Conservation (phyloP, 2,888 invertebrate genomes). For the Aphidoletes aphidimyza region DNA sequence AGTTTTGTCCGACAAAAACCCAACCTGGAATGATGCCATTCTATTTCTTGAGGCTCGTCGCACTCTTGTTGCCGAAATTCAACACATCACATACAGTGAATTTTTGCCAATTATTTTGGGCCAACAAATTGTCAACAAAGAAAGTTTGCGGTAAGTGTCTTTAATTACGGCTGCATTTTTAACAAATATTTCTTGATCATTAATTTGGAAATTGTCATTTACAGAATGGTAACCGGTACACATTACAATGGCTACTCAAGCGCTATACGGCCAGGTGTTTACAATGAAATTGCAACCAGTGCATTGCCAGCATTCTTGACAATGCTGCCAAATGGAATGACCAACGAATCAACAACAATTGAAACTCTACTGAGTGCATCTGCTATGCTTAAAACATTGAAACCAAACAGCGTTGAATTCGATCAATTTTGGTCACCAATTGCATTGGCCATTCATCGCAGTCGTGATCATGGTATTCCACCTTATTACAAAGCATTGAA, state of each 20-base stretch:
- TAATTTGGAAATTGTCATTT: slow-evolving; percentile 58
- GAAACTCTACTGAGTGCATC: slow-evolving; percentile 73
- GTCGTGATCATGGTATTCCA: slow-evolving; percentile 84
- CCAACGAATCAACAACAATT: slow-evolving; percentile 71
- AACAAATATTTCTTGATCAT: neutral
- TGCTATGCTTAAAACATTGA: slow-evolving; percentile 68
- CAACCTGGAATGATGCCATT: slow-evolving; percentile 82
- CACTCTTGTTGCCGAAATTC: slow-evolving; percentile 81
- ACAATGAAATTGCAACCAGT: slow-evolving; percentile 80
- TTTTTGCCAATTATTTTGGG: slow-evolving; percentile 83
- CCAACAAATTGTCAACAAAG: slow-evolving; percentile 65
- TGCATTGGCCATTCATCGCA: slow-evolving; percentile 71
- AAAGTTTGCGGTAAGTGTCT: slow-evolving; percentile 69
- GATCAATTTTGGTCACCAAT: slow-evolving; percentile 69
- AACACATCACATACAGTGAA: slow-evolving; percentile 86
- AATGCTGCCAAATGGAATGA: slow-evolving; percentile 78
- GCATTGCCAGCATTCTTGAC: slow-evolving; percentile 79
- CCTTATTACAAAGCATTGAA: slow-evolving; percentile 77
- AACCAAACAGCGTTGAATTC: slow-evolving; percentile 64
- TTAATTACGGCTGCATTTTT: neutral
- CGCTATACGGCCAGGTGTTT: slow-evolving; percentile 79
- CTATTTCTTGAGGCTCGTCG: slow-evolving; percentile 80
- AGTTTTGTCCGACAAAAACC: slow-evolving; percentile 75
- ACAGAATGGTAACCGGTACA: slow-evolving; percentile 75
- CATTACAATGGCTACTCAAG: slow-evolving; percentile 86